Percentiles rank a stretch among this genome's conserved stretches.
phyloP scores from a whole-genome alignment of 1,140 invertebrate species.

The Ceratosolen fusciceps region DNA sequence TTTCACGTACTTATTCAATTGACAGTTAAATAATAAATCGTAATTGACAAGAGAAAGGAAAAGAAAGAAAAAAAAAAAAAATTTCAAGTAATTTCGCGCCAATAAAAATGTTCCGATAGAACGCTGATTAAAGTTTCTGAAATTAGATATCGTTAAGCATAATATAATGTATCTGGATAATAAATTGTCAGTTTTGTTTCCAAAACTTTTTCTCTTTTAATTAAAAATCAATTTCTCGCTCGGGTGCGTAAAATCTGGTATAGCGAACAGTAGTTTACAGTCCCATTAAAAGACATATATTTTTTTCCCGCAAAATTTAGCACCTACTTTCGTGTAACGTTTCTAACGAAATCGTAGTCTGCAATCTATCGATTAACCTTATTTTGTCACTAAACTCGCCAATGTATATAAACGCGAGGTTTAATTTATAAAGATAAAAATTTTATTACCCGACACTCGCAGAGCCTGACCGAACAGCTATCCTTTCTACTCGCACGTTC shows the following conservation, averaged over 20 bases:
- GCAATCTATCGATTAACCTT: conserved; percentile 27
- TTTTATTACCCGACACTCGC: background rate
- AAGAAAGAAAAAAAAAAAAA: background rate
- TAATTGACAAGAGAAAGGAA: too few species aligned
- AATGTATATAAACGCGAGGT: background rate
- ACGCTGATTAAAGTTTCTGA: too few species aligned
- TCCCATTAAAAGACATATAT: background rate
- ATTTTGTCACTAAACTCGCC: background rate
- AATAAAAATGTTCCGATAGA: conserved; percentile 1
- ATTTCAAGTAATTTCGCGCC: background rate
- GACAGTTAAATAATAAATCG: too few species aligned
- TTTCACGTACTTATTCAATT: too few species aligned
- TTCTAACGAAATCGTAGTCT: conserved; percentile 24
- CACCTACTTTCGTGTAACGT: background rate
- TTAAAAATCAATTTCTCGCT: conserved; percentile 20
- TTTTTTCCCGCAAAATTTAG: background rate
- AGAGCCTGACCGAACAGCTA: background rate
- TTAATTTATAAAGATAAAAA: background rate
- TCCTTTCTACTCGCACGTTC: background rate
- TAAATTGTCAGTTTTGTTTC: background rate
- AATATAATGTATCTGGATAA: background rate
- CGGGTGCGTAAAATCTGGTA: conserved; percentile 2
- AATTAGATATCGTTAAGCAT: background rate
- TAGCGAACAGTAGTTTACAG: background rate
- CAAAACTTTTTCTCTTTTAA: conserved; percentile 13